Evolutionary conservation across 2,888 invertebrate species (phyloP).

Genomic region (Epistrophe eligans): DNA sequence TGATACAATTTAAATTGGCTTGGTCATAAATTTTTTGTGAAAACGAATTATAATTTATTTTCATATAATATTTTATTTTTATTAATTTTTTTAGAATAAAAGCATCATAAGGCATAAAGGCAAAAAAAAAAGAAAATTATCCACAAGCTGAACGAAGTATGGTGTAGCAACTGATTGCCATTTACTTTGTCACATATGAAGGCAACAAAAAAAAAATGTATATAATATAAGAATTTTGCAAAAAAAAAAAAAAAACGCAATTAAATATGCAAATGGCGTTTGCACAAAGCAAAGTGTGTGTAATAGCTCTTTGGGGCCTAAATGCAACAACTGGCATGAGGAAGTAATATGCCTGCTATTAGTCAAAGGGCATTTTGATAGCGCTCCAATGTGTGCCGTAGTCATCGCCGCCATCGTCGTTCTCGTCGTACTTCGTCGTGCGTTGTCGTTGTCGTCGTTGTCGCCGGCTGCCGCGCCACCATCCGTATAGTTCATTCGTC

Average conservation of each 20-base stretch:
- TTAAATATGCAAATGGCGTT: slow-evolving; percentile 76
- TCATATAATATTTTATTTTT: slow-evolving; percentile 8
- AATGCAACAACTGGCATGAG: slow-evolving; percentile 75
- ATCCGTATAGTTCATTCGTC: slow-evolving; percentile 4
- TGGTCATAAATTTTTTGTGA: not conserved
- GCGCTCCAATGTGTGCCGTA: slow-evolving; percentile 72
- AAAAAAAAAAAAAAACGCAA: slow-evolving; percentile 56
- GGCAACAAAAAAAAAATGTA: slow-evolving; percentile 5
- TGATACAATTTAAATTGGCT: slow-evolving; percentile 3
- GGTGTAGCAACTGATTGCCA: slow-evolving; percentile 63
- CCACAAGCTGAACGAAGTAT: slow-evolving; percentile 35
- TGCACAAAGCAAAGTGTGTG: slow-evolving; percentile 75
- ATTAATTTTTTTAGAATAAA: slow-evolving; percentile 42
- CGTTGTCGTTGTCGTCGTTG: too few species aligned
- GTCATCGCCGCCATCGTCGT: not conserved
- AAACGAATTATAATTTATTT: slow-evolving; percentile 1
- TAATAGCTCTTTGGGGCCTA: slow-evolving; percentile 74
- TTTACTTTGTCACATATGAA: slow-evolving; percentile 50
- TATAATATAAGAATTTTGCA: slow-evolving; percentile 35
- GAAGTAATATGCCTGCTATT: slow-evolving; percentile 75
- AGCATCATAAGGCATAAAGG: slow-evolving; percentile 23
- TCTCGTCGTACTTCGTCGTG: not conserved
- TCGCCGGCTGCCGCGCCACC: not conserved
- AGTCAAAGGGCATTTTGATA: slow-evolving; percentile 76
- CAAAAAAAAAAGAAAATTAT: too few species aligned